These are phyloP conservation scores for Procavia capensis DNA, from an alignment of 2,113 vertebrate genomes.

Conservation along the genomic window DNA sequence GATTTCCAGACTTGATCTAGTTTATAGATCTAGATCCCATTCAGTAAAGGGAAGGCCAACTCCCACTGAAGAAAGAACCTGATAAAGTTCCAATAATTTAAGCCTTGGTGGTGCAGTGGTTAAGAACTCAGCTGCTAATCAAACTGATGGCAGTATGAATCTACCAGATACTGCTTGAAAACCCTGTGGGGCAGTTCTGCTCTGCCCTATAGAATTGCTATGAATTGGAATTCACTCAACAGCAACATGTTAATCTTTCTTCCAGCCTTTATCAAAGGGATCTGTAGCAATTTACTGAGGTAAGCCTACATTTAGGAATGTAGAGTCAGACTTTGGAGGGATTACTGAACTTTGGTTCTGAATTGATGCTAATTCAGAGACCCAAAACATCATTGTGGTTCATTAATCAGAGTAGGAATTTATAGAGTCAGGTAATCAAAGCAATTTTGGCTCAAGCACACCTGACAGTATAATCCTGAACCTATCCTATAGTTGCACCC, in stretches of 20 bases:
- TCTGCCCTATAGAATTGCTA: too few relatives aligned
- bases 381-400: not conserved
- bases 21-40: not conserved
- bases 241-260: too few relatives aligned
- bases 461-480: not conserved
- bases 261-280: too few relatives aligned
- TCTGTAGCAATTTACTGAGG: too few relatives aligned
- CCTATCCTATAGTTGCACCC: not conserved
- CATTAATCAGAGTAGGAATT: not conserved
- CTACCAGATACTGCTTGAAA: too few relatives aligned
- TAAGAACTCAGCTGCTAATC: too few relatives aligned
- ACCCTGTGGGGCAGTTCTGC: too few relatives aligned
- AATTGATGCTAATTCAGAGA: not conserved
- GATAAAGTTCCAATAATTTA: not conserved
- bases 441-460: not conserved
- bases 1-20: not conserved
- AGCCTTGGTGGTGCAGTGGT: too few relatives aligned
- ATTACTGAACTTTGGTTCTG: not conserved
- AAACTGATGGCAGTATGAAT: too few relatives aligned
- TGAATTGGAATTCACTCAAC: too few relatives aligned
- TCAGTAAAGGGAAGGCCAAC: not conserved
- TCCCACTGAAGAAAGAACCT: not conserved
- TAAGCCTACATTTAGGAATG: not conserved
- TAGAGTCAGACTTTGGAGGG: not conserved
- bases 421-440: not conserved